Evolutionary conservation across 1,140 invertebrate species (phyloP), one percentile per base, ranked within the genome.

Genomic region (Macrocentrus cingulum): DNA sequence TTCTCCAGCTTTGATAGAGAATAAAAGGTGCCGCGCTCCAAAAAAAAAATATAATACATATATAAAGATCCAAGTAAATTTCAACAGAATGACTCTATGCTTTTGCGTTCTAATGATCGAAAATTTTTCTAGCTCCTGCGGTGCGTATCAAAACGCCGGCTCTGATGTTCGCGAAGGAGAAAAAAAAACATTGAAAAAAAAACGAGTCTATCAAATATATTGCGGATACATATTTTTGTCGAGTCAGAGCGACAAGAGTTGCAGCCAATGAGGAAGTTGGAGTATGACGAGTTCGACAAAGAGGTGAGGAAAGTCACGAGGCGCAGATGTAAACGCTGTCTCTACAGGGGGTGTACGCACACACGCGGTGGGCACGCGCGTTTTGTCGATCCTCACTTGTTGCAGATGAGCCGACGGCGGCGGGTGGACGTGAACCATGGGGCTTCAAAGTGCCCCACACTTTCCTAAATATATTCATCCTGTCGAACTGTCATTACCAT

Each of bases 71-170:
- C 16, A 6, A 19, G 11, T 44, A 18, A 44, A 15, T 44, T 44
- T 44, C 42, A 15, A 19, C 7, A 18, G 42, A 44, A 19, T 44
- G 42, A 44, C 42, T 44, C 9, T 44, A 19, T n/a, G n/a, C n/a
- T n/a, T 19, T 44, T 44, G 18, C 42, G 42, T 44, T 11, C 22
- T 18, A 18, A 44, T 44, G 42, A 44, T 20, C 9, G 16, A 19
- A 44, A 44, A 44, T 44, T 44, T 44, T 44, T 44, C 42, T 9
- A 41, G 16, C 39, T 44, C 42, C 13, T 44, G 19, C 15, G 42
- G 42, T 44, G 42, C 42, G 42, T 44, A 44, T 19, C 42, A 44
- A 44, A 44, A 44, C 42, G 42, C 11, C 19, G 19, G 9, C 15
- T 19, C 42, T 44, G 42, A 19, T 44, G 16, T 44, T 19, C 22